Percentiles rank a stretch among this genome's conserved stretches.
Conservation (phyloP, 2,797 vertebrate genomes). For the Gobionotothen gibberifrons region DNA sequence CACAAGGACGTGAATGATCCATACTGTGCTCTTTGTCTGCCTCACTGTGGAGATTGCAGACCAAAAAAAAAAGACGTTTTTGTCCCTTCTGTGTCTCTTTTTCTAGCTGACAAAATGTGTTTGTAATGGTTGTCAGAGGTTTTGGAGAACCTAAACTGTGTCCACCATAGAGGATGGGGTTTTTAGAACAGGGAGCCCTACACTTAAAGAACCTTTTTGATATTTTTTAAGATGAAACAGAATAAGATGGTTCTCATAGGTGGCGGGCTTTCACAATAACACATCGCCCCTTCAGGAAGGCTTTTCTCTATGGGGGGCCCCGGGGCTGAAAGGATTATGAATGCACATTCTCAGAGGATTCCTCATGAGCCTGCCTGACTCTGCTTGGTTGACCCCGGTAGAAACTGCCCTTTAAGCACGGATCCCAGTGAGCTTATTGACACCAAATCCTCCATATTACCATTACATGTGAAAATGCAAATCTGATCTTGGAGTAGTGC, state of each 20-base stretch:
- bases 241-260: conserved; percentile 69
- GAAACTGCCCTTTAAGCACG: conserved; percentile 77
- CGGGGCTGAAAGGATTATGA: conserved; percentile 62
- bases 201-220: conserved; percentile 55
- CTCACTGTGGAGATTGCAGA: conserved; percentile 69
- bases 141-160: conserved; percentile 70
- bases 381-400: conserved; percentile 58
- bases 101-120: conserved; percentile 80
- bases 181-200: conserved; percentile 73
- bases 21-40: conserved; percentile 80
- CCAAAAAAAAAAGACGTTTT: conserved; percentile 46
- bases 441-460: conserved; percentile 74
- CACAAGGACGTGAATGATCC: conserved; percentile 72
- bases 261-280: conserved; percentile 64
- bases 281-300: conserved; percentile 61
- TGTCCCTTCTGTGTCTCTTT: conserved; percentile 70
- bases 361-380: conserved; percentile 63
- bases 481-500: conserved; percentile 75
- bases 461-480: conserved; percentile 76
- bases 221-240: conserved; percentile 72
- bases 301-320: conserved; percentile 52
- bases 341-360: conserved; percentile 72
- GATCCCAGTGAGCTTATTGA: conserved; percentile 63
- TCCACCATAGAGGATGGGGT: conserved; percentile 46
- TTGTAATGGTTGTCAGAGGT: conserved; percentile 69